Evolutionary conservation across 1,140 invertebrate genomes (phyloP), one percentile per base, ranked within the genome.

Genomic region (Ptiloglossa arizonensis): DNA sequence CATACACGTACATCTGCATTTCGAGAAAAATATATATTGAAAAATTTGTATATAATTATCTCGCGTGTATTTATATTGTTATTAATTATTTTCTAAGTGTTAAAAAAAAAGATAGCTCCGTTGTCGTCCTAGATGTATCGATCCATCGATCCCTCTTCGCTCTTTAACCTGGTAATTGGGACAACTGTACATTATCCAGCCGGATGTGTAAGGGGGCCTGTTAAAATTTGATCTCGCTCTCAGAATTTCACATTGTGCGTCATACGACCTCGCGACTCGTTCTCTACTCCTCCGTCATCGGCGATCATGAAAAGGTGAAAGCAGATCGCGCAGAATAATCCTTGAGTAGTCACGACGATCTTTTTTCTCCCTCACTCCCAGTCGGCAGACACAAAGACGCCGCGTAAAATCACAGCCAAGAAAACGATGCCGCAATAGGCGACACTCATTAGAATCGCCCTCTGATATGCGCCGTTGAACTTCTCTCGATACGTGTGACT

Each of bases 221-320:
- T 63, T 24, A 75, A 57, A 66, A 32, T 74, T 66, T 67, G 46
- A 32, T 75, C 52, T 17, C n/a, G 13, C 11, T 0, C n/a, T 6
- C 9, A 4, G 27, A 56, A 67, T 56, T 46, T 66, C 13, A 68
- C 22, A 35, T n/a, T 27, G 4, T 29, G 44, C 66, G 44, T 56
- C 19, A 57, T 41, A 41, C 50, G 54, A 5, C n/a, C n/a, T 62
- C 59, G 4, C 11, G 4, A 22, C 35, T 41, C 11, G 19, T 62
- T 15, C 35, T 24, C n/a, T 41, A 27, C 15, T 57, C 41, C 32
- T 22, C 8, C 32, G 13, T 35, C 19, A 41, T 54, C 15, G 15
- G 0, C 27, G 38, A 48, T 79, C 73, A 74, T 83, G 80, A 83
- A 82, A 79, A 86, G 78, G 86, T 88, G 87, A 89, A 87, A 89